Conservation (phyloP, 1,140 invertebrate genomes). For the Laupala kohalensis region DNA sequence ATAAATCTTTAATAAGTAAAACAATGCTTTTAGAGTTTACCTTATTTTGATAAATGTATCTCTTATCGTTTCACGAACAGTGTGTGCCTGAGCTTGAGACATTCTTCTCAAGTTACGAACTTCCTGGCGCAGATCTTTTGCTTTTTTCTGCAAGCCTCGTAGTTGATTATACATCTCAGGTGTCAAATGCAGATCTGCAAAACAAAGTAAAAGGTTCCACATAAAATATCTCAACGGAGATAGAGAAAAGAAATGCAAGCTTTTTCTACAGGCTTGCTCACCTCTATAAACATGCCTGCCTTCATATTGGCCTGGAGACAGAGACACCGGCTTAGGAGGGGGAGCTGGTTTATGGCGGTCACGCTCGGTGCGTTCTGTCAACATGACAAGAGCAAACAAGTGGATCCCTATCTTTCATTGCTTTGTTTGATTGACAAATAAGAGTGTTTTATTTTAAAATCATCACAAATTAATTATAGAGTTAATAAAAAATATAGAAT, state of each 20-base stretch:
- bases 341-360: conserved; percentile 71
- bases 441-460: not conserved
- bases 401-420: conserved; percentile 2
- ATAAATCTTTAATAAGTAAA: too few species aligned
- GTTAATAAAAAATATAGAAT: not conserved
- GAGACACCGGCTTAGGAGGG: conserved; percentile 66
- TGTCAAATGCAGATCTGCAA: conserved; percentile 48
- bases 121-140: conserved; percentile 78
- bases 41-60: conserved; percentile 77
- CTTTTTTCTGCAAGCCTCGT: conserved; percentile 71
- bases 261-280: conserved; percentile 11
- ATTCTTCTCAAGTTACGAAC: conserved; percentile 74
- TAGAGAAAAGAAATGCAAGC: not conserved
- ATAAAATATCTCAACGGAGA: not conserved
- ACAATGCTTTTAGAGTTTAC: too few species aligned
- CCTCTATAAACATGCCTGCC: conserved; percentile 35
- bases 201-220: not conserved
- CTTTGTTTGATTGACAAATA: not conserved
- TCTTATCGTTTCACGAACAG: conserved; percentile 78
- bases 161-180: conserved; percentile 80
- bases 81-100: conserved; percentile 80
- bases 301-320: conserved; percentile 53
- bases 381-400: not conserved
- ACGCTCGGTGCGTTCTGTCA: conserved; percentile 40
- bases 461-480: not conserved